phyloP scores from a whole-genome alignment of 2,113 vertebrate genomes.

The Proteles cristata region DNA sequence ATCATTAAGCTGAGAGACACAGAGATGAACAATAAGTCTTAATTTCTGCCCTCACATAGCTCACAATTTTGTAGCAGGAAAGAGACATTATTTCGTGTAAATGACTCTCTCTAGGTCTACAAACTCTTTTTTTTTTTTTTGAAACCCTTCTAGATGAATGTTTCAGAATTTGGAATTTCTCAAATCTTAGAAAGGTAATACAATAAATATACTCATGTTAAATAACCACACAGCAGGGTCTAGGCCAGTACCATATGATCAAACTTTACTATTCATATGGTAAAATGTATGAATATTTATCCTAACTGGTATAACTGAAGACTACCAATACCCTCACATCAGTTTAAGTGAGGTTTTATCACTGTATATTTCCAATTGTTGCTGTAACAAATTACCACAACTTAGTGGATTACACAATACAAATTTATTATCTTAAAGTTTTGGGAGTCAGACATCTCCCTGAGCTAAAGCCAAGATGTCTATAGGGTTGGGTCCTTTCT shows the following conservation, averaged over 20 bases:
- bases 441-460: background rate
- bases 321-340: background rate
- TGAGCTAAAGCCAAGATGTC: background rate
- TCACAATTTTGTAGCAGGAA: background rate
- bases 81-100: background rate
- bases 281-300: background rate
- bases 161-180: conserved; percentile 38
- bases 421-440: conserved; percentile 12
- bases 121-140: background rate
- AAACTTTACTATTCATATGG: background rate
- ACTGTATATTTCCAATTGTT: background rate
- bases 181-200: background rate
- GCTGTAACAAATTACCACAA: background rate
- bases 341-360: background rate
- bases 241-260: background rate
- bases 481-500: background rate
- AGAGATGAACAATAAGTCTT: background rate
- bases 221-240: background rate
- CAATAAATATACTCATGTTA: background rate
- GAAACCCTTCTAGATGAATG: background rate
- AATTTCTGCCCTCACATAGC: background rate
- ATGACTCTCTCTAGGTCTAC: background rate
- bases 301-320: background rate
- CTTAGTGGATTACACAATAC: background rate
- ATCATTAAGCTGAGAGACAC: background rate